phyloP scores from a whole-genome alignment of 2,113 vertebrate species.

The Phodopus roborovskii region DNA sequence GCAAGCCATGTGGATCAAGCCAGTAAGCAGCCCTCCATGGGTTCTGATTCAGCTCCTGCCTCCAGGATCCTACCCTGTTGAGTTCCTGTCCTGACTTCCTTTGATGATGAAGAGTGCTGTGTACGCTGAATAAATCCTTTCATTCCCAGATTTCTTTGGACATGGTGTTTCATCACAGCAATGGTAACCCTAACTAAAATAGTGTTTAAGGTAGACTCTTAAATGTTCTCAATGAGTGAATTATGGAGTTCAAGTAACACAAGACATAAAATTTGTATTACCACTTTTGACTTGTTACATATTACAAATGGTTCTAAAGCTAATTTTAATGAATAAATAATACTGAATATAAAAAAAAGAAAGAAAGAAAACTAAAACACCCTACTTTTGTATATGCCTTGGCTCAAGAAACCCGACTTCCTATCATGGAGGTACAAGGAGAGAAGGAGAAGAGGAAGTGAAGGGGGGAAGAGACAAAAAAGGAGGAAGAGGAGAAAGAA shows the following conservation, averaged over 20 bases:
- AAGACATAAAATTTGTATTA: not conserved
- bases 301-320: not conserved
- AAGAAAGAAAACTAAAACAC: not conserved
- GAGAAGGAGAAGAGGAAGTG: not conserved
- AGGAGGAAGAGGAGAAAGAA: too few relatives aligned
- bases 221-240: not conserved
- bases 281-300: not conserved
- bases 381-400: not conserved
- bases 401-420: not conserved
- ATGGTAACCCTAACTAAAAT: not conserved
- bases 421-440: not conserved
- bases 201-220: not conserved
- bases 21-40: not conserved
- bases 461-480: rapidly evolving
- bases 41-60: not conserved
- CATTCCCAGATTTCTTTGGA: not conserved
- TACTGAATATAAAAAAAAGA: not conserved
- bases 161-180: not conserved
- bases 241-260: not conserved
- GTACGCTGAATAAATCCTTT: not conserved
- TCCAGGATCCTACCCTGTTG: not conserved
- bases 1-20: too few relatives aligned
- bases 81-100: not conserved
- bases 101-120: not conserved
- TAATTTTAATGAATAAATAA: not conserved